Evolutionary conservation across 2,113 vertebrate genomes (phyloP).

Genomic region (Saccopteryx bilineata): DNA sequence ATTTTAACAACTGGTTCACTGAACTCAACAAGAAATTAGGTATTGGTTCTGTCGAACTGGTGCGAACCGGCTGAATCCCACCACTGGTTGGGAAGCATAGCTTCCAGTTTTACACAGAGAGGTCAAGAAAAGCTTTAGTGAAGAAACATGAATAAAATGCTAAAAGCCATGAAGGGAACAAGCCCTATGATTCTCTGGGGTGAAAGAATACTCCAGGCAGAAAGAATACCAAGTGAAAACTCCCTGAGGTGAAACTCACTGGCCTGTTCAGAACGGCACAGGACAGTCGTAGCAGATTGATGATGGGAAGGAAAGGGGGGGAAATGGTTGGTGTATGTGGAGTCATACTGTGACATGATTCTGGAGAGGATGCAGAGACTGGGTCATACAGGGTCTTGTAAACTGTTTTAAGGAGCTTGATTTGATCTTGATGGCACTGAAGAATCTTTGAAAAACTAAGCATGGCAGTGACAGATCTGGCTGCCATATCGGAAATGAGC

Average conservation of each 20-base stretch:
- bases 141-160: background rate
- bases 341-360: background rate
- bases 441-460: background rate
- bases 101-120: background rate
- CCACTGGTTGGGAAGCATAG: background rate
- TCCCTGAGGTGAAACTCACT: background rate
- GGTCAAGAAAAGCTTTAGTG: background rate
- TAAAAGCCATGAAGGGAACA: background rate
- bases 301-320: background rate
- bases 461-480: background rate
- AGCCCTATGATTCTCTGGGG: background rate
- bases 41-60: no score
- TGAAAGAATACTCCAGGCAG: constrained; percentile 44
- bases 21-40: no score
- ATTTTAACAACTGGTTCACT: no score
- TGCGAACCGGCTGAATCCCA: no score
- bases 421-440: background rate
- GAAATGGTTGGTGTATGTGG: background rate
- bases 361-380: background rate
- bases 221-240: background rate
- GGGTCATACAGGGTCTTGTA: background rate
- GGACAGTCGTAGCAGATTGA: background rate
- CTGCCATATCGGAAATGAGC: background rate
- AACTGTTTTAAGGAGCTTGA: background rate
- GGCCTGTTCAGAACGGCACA: background rate